Conservation (phyloP, 2,888 invertebrate genomes). For the Nebria salina region DNA sequence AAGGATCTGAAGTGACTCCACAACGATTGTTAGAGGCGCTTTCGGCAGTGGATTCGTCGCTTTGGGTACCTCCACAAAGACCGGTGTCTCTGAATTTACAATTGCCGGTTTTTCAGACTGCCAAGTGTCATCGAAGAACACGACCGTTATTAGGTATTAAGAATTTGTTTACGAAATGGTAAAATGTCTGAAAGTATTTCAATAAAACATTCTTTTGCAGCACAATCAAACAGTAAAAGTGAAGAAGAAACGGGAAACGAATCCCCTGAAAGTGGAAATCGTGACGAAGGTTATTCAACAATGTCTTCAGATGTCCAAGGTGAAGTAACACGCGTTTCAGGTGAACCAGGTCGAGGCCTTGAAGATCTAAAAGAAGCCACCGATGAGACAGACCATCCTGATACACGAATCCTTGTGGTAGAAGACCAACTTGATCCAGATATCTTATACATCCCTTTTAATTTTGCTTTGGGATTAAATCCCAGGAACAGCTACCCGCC, state of each 20-base stretch:
- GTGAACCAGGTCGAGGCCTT: slow-evolving; percentile 69
- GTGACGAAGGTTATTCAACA: slow-evolving; percentile 85
- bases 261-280: slow-evolving; percentile 79
- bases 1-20: slow-evolving; percentile 72
- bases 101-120: slow-evolving; percentile 67
- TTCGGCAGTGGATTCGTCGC: slow-evolving; percentile 71
- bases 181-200: slow-evolving; percentile 16
- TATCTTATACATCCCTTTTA: slow-evolving; percentile 74
- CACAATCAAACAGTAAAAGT: slow-evolving; percentile 64
- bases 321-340: slow-evolving; percentile 69
- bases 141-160: slow-evolving; percentile 62
- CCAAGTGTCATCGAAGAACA: slow-evolving; percentile 61
- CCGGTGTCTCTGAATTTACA: slow-evolving; percentile 77
- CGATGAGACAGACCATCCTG: slow-evolving; percentile 74
- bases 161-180: slow-evolving; percentile 4
- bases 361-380: slow-evolving; percentile 80
- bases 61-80: slow-evolving; percentile 75
- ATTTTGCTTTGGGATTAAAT: slow-evolving; percentile 65
- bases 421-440: slow-evolving; percentile 71
- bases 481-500: slow-evolving; percentile 80
- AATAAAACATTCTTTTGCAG: slow-evolving; percentile 53
- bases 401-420: slow-evolving; percentile 66
- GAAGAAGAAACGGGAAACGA: slow-evolving; percentile 77
- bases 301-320: slow-evolving; percentile 86
- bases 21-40: slow-evolving; percentile 71